A percentile compares a stretch with the other conserved stretches of the same genome.
These are phyloP conservation scores for Leuctra nigra DNA, from an alignment of 2,888 invertebrate species.

Conservation along the genomic window DNA sequence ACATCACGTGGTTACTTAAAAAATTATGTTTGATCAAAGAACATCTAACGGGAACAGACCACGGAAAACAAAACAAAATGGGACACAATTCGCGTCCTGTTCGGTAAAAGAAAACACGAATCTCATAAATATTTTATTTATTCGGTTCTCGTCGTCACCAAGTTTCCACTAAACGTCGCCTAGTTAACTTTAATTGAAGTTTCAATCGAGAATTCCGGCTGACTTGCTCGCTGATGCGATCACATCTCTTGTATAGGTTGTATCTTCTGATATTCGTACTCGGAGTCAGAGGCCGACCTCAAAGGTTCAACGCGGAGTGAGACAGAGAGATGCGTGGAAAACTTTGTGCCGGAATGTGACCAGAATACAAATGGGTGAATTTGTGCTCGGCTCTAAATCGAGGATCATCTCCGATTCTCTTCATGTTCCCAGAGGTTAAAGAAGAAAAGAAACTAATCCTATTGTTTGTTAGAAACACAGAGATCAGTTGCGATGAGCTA, in stretches of 20 bases:
- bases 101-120: no score
- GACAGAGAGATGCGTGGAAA: slow-evolving; percentile 16
- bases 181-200: slow-evolving; percentile 9
- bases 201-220: background rate
- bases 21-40: no score
- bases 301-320: slow-evolving; percentile 6
- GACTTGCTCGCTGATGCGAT: slow-evolving; percentile 2
- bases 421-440: slow-evolving; percentile 20
- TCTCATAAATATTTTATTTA: no score
- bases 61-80: no score
- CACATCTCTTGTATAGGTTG: slow-evolving; percentile 5
- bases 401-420: slow-evolving; percentile 25
- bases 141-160: no score
- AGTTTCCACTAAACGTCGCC: background rate
- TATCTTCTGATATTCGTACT: slow-evolving; percentile 15
- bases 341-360: slow-evolving; percentile 21
- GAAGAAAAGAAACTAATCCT: slow-evolving; percentile 14
- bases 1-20: no score
- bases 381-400: slow-evolving; percentile 22
- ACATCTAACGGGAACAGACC: no score
- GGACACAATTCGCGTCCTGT: no score
- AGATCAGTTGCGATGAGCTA: slow-evolving; percentile 4
- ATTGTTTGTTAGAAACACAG: slow-evolving; percentile 12
- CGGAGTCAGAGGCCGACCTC: slow-evolving; percentile 2
- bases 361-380: slow-evolving; percentile 23